Conservation (phyloP, 2,888 invertebrate genomes). For the Pristionchus maxplancki region DNA sequence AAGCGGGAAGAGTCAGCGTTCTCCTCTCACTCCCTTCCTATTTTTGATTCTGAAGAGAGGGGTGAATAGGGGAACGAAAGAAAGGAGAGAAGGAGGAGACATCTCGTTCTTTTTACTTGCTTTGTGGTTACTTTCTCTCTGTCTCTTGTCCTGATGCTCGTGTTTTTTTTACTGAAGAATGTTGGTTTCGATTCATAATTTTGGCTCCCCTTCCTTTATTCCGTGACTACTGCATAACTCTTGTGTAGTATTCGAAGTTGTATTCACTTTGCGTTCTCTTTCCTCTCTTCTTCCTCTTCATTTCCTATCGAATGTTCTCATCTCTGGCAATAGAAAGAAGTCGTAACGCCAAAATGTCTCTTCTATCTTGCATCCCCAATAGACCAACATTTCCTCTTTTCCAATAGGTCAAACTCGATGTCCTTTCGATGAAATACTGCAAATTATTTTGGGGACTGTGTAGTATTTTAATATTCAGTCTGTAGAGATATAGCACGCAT, state of each 20-base stretch:
- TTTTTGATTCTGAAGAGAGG: conserved; percentile 18
- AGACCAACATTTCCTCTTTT: background rate
- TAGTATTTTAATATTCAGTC: too few relatives aligned
- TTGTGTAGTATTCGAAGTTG: background rate
- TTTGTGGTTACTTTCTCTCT: background rate
- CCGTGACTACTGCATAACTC: background rate
- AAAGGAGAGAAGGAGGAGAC: background rate
- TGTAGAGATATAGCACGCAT: too few relatives aligned
- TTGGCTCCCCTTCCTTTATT: background rate
- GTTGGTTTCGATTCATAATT: background rate
- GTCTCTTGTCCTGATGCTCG: background rate
- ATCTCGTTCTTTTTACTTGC: background rate
- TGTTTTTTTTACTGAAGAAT: background rate
- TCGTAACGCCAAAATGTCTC: conserved; percentile 6
- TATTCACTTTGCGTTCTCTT: conserved; percentile 7
- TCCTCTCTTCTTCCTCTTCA: conserved; percentile 1
- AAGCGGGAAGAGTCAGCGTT: background rate
- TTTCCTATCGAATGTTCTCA: background rate
- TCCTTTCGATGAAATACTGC: background rate
- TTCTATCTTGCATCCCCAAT: background rate
- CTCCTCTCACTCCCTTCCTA: conserved; percentile 28
- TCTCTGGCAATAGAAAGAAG: conserved; percentile 9
- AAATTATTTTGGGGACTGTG: too few relatives aligned
- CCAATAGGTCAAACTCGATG: background rate
- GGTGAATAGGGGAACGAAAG: background rate